A percentile compares a stretch with the other conserved stretches of the same genome.
Conservation (phyloP, 2,113 vertebrate species). For the Ornithorhynchus anatinus region DNA sequence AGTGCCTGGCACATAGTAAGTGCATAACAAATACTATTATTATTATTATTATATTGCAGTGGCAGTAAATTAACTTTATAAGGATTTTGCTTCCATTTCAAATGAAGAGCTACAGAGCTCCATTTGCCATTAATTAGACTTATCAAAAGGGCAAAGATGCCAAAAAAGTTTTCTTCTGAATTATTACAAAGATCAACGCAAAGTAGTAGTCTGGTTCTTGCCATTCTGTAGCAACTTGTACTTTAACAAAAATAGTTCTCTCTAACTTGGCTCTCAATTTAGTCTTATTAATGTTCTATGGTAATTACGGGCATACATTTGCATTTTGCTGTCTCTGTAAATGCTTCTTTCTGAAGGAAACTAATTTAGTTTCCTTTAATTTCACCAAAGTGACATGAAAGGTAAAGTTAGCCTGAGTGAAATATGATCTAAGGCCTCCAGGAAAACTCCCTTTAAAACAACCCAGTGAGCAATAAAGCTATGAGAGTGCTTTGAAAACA, state of each 20-base stretch:
- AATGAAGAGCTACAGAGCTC: neutral
- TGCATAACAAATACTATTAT: too few relatives aligned
- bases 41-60: too few relatives aligned
- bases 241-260: neutral
- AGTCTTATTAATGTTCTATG: neutral
- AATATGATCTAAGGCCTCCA: neutral
- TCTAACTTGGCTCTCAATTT: neutral
- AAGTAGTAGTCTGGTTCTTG: too few relatives aligned
- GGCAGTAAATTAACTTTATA: neutral
- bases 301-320: neutral
- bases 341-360: neutral
- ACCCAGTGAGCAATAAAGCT: neutral
- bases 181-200: too few relatives aligned
- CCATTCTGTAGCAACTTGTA: too few relatives aligned
- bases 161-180: neutral
- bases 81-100: neutral
- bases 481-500: neutral
- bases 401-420: neutral
- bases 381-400: neutral
- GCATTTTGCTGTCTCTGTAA: neutral
- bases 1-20: too few relatives aligned
- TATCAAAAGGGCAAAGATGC: neutral
- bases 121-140: neutral
- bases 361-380: neutral
- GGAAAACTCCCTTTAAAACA: neutral